A percentile compares a stretch with the other conserved stretches of the same genome.
These are phyloP conservation scores for Probosciger aterrimus DNA, from an alignment of 2,113 vertebrate species.

Conservation along the genomic window DNA sequence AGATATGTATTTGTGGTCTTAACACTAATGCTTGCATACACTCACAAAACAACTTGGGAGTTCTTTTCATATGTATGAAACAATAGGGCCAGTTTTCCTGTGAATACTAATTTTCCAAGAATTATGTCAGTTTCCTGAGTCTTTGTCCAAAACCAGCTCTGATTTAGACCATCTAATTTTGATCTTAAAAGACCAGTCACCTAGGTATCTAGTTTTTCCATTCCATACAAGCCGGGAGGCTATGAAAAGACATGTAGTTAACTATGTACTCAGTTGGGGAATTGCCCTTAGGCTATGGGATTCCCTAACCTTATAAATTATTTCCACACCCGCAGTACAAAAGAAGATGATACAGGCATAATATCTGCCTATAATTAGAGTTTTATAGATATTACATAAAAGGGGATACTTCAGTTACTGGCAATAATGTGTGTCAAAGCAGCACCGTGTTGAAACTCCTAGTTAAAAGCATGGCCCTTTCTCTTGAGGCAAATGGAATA, in stretches of 20 bases:
- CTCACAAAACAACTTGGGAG: not conserved
- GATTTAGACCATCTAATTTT: not conserved
- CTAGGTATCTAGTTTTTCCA: not conserved
- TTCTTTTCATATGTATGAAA: not conserved
- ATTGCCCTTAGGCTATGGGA: not conserved
- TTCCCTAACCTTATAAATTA: conserved; percentile 13
- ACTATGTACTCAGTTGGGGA: not conserved
- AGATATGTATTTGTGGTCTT: not conserved
- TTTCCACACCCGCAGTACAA: not conserved
- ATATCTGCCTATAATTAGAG: not conserved
- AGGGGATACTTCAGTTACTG: not conserved
- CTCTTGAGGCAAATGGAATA: not conserved
- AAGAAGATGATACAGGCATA: not conserved
- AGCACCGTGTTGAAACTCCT: not conserved
- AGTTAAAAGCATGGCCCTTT: not conserved
- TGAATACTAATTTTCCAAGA: not conserved
- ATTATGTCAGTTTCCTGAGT: not conserved
- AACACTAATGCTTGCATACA: not conserved
- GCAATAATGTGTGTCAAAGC: not conserved
- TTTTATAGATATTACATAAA: not conserved
- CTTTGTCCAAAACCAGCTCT: not conserved
- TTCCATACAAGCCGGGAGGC: not conserved
- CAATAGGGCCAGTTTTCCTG: not conserved
- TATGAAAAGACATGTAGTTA: not conserved
- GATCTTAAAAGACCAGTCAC: not conserved